Base-by-base conservation (phyloP, 2,888 invertebrate genomes). In the Toxonevra muliebris region DNA sequence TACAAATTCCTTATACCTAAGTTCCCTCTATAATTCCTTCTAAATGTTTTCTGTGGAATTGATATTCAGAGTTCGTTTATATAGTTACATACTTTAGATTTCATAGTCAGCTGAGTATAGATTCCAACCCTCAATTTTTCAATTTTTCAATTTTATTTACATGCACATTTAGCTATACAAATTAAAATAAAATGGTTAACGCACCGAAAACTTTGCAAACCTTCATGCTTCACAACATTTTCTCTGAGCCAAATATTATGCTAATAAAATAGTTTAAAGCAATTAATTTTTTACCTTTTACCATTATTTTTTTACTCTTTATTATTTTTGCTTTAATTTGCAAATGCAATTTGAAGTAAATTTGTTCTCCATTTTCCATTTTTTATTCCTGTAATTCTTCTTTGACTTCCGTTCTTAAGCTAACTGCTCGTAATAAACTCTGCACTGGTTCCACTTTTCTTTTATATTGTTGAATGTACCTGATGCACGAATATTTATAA, bases 361-460 rank as follows among this genome's bases (percentile, higher is more conserved):
- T 60, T 15, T 62, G n/a, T 62, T 53, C 40, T 62, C 15, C 52
- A 41, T 19, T 40, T 57, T 57, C 41, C 54, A 54, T 63, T 63
- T 54, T 54, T 43, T 20, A 12, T 54, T 50, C n/a, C 15, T 63
- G 13, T 30, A 40, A 19, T 53, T 54, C 13, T 19, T 45, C n/a
- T 48, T 57, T 12, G 12, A 7, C 19, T 45, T 57, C 55, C 15
- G 45, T 55, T 64, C 17, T 13, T 48, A 20, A 57, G 55, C 52
- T 54, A 50, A 19, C 53, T 55, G 58, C 42, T 19, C 20, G 10
- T 11, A 55, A 10, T 61, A 30, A 30, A 30, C 61, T 15, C 41
- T 11, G 30, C 30, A 12, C 52, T 53, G 20, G 15, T 41, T n/a
- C 11, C 43, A 43, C 13, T 57, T 19, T 12, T 30, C 15, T 43